Evolutionary conservation across 2,797 vertebrate species (phyloP).

Genomic region (Parambassis ranga): DNA sequence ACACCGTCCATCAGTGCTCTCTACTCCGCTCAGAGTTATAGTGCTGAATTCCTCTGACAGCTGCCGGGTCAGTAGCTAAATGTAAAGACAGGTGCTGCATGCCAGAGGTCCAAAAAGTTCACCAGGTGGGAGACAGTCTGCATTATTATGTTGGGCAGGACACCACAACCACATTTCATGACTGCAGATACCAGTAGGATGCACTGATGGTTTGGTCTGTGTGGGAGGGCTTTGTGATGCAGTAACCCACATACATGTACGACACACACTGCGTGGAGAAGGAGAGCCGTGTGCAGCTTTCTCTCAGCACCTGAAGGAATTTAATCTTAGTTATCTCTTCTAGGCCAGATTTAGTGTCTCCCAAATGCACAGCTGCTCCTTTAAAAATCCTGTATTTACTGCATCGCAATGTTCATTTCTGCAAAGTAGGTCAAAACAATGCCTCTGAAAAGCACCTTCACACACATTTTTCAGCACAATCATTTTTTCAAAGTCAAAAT

Average conservation of each 20-base stretch:
- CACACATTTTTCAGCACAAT: neutral
- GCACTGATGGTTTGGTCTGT: no score
- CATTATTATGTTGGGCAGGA: constrained; percentile 3
- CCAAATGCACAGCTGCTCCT: neutral
- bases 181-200: neutral
- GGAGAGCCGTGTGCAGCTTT: neutral
- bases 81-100: constrained; percentile 63
- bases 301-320: neutral
- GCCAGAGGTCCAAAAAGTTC: constrained; percentile 25
- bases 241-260: constrained; percentile 24
- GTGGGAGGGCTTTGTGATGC: constrained; percentile 19
- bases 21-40: constrained; percentile 1
- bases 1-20: neutral
- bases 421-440: constrained; percentile 18
- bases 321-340: neutral
- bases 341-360: neutral
- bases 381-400: constrained; percentile 7
- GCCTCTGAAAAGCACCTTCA: neutral
- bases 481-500: neutral
- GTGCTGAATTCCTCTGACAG: constrained; percentile 52
- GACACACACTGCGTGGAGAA: neutral
- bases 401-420: constrained; percentile 1
- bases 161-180: neutral
- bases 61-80: constrained; percentile 53
- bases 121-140: constrained; percentile 41